These are phyloP conservation scores for Bolinopsis microptera DNA, from an alignment of 37 sponge, comb jelly and placozoan species.

Conservation along the genomic window DNA sequence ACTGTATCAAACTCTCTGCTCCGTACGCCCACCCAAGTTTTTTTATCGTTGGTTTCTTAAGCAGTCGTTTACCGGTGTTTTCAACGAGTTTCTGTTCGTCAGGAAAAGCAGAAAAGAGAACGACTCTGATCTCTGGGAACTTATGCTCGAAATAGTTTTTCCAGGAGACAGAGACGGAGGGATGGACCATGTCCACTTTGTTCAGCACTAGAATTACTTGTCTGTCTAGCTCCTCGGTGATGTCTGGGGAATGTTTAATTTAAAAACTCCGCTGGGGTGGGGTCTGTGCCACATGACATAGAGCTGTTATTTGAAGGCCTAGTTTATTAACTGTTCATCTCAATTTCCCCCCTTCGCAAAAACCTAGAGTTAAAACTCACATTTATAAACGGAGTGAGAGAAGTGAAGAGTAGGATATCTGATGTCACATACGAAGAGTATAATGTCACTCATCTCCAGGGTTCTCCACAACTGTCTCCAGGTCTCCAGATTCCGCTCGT, in stretches of 20 bases:
- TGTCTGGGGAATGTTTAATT: background rate
- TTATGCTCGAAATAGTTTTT: constrained; percentile 81
- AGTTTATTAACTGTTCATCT: too few relatives aligned
- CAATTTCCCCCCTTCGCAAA: too few relatives aligned
- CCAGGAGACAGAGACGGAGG: constrained; percentile 92
- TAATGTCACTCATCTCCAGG: constrained; percentile 75
- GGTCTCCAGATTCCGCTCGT: constrained; percentile 96
- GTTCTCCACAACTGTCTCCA: constrained; percentile 98
- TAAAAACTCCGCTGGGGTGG: too few relatives aligned
- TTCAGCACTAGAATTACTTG: constrained; percentile 78
- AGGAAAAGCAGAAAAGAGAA: constrained; percentile 91
- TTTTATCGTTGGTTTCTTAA: background rate
- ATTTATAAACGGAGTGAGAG: constrained; percentile 38
- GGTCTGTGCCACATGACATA: too few relatives aligned
- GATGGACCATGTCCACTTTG: constrained; percentile 93
- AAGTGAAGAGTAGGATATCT: constrained; percentile 63
- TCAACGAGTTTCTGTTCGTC: constrained; percentile 65
- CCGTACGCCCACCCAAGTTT: constrained; percentile 39
- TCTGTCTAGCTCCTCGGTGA: constrained; percentile 11
- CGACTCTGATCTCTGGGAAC: constrained; percentile 80
- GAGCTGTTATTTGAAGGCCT: too few relatives aligned
- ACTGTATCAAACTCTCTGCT: constrained; percentile 30
- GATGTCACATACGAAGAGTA: constrained; percentile 52
- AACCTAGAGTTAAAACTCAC: too few relatives aligned
- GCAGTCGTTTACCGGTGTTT: constrained; percentile 20